Conservation (phyloP, 2,797 vertebrate genomes). For the Mastacembelus armatus region DNA sequence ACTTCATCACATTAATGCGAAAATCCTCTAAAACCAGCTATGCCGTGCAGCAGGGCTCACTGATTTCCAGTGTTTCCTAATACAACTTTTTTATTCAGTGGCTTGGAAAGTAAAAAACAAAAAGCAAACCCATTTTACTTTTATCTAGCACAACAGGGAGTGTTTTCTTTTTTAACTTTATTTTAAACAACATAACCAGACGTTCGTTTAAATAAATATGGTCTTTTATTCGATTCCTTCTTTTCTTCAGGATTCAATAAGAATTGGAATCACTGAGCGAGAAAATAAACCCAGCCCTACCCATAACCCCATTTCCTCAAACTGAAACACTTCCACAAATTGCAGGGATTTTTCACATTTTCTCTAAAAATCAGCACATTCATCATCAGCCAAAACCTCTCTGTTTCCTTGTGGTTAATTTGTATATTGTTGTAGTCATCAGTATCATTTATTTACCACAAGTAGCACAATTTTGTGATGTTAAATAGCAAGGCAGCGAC, state of each 20-base stretch:
- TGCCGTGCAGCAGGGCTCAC: background rate
- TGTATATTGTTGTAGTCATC: constrained; percentile 53
- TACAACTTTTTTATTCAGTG: background rate
- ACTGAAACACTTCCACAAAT: constrained; percentile 56
- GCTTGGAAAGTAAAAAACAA: constrained; percentile 6
- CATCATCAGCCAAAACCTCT: constrained; percentile 64
- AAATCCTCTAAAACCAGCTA: constrained; percentile 6
- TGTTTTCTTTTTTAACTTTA: constrained; percentile 2
- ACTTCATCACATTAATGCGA: constrained; percentile 53
- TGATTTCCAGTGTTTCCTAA: constrained; percentile 3
- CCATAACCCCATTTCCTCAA: constrained; percentile 48
- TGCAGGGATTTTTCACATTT: constrained; percentile 72
- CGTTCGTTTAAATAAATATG: constrained; percentile 33
- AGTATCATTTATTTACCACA: constrained; percentile 53
- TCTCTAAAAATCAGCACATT: constrained; percentile 56
- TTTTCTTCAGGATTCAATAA: constrained; percentile 48
- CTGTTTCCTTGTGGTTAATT: constrained; percentile 62
- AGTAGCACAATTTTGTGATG: constrained; percentile 68
- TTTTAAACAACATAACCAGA: constrained; percentile 23
- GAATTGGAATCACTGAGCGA: constrained; percentile 50
- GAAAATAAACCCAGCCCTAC: constrained; percentile 48
- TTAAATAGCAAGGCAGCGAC: constrained; percentile 62
- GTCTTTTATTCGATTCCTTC: constrained; percentile 23
- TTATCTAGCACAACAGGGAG: background rate
- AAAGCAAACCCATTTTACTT: background rate